Evolutionary conservation across 2,113 vertebrate genomes (phyloP).

Genomic region (Trematocara unimaculatum): DNA sequence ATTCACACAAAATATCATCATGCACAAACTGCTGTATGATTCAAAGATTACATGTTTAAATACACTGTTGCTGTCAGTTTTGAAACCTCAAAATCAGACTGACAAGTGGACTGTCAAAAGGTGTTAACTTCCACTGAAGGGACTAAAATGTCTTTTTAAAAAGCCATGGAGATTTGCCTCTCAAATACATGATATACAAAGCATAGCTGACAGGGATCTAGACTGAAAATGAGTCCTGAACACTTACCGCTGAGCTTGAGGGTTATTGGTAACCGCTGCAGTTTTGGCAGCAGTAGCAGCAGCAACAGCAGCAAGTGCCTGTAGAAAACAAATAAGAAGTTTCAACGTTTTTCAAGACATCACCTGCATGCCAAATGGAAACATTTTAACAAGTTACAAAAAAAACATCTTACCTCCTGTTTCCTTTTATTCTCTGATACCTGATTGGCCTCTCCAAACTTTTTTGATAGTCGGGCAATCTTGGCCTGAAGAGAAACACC

Average conservation of each 20-base stretch:
- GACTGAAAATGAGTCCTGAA: not conserved
- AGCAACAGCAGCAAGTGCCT: slow-evolving; percentile 36
- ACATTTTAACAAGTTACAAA: not conserved
- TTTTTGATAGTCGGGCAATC: slow-evolving; percentile 88
- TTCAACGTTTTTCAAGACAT: not conserved
- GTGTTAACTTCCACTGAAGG: not conserved
- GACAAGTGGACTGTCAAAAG: not conserved
- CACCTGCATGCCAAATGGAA: not conserved
- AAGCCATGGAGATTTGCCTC: not conserved
- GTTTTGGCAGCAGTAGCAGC: slow-evolving; percentile 43
- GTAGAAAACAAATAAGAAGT: not conserved
- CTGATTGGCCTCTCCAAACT: slow-evolving; percentile 86
- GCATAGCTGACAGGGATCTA: not conserved
- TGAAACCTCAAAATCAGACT: not conserved
- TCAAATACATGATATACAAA: not conserved
- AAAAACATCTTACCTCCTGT: slow-evolving; percentile 77
- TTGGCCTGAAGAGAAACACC: slow-evolving; percentile 77
- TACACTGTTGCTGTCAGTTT: slow-evolving; percentile 4
- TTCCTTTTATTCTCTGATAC: slow-evolving; percentile 88
- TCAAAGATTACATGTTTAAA: not conserved
- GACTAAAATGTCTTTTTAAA: not conserved
- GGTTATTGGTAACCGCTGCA: slow-evolving; percentile 8
- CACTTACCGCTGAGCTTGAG: slow-evolving; percentile 62
- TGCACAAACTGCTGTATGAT: slow-evolving; percentile 4
- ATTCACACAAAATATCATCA: slow-evolving; percentile 35